phyloP scores from a whole-genome alignment of 2,113 vertebrate genomes.

The Eptatretus burgeri region DNA sequence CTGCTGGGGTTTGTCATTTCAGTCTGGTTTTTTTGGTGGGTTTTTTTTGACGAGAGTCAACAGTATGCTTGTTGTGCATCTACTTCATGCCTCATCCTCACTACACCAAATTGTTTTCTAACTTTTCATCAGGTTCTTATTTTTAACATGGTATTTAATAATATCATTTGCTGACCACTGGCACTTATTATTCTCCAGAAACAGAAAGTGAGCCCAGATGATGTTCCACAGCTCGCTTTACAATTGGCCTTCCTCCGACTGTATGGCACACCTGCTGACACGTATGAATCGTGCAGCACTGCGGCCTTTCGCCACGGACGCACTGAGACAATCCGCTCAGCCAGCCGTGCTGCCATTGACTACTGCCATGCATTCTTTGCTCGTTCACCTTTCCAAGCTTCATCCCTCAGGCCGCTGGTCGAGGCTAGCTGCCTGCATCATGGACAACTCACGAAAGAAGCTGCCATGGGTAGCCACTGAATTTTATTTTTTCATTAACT shows the following conservation, averaged over 20 bases:
- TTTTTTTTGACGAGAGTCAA: no score
- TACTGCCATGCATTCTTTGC: slow-evolving; percentile 44
- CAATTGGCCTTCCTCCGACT: slow-evolving; percentile 74
- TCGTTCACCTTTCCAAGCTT: slow-evolving; percentile 20
- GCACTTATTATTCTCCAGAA: slow-evolving; percentile 12
- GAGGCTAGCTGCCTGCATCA: slow-evolving; percentile 53
- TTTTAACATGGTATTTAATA: no score
- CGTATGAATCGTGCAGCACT: slow-evolving; percentile 80
- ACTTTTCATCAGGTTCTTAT: no score
- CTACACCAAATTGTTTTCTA: no score
- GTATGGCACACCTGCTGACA: slow-evolving; percentile 43
- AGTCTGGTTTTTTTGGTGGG: no score
- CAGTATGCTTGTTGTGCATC: no score
- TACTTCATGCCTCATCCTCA: no score
- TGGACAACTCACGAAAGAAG: slow-evolving; percentile 52
- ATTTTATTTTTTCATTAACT: no score
- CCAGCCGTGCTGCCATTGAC: slow-evolving; percentile 32
- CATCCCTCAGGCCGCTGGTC: slow-evolving; percentile 33
- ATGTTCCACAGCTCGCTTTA: slow-evolving; percentile 51
- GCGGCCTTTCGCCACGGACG: slow-evolving; percentile 78
- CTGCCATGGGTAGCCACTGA: slow-evolving; percentile 46
- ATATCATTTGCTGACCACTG: no score
- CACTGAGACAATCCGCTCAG: slow-evolving; percentile 66
- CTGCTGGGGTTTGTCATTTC: no score
- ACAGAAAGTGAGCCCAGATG: slow-evolving; percentile 60